Conservation (phyloP, 2,888 invertebrate species). For the Caenorhabditis becei region DNA sequence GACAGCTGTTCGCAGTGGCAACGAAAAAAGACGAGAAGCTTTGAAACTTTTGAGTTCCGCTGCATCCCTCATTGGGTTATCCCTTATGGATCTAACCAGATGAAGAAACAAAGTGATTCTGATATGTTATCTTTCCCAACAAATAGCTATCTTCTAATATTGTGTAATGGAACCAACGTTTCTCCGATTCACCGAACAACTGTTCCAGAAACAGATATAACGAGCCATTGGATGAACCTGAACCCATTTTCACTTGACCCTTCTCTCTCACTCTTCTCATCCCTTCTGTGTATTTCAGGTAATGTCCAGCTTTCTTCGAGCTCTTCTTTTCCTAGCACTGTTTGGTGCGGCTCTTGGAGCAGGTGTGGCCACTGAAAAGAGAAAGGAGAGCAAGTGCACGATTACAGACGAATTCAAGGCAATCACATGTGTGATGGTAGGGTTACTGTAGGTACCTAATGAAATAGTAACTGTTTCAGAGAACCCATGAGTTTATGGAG, state of each 20-base stretch:
- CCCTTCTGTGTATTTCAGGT: neutral
- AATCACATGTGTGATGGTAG: neutral
- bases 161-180: no score
- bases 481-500: neutral
- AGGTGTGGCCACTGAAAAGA: neutral
- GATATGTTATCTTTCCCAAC: no score
- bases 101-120: no score
- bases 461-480: neutral
- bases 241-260: neutral
- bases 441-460: neutral
- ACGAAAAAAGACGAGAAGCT: no score
- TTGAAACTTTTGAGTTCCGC: no score
- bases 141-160: no score
- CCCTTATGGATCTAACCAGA: no score
- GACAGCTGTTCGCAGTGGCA: no score
- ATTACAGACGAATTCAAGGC: neutral
- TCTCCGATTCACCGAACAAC: no score
- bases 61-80: no score
- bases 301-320: neutral
- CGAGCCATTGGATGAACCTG: no score
- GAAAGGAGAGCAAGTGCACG: neutral
- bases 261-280: neutral
- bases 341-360: neutral
- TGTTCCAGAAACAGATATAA: no score
- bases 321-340: neutral